Evolutionary conservation across 2,113 vertebrate species (phyloP).

Genomic region (Nanorana parkeri): DNA sequence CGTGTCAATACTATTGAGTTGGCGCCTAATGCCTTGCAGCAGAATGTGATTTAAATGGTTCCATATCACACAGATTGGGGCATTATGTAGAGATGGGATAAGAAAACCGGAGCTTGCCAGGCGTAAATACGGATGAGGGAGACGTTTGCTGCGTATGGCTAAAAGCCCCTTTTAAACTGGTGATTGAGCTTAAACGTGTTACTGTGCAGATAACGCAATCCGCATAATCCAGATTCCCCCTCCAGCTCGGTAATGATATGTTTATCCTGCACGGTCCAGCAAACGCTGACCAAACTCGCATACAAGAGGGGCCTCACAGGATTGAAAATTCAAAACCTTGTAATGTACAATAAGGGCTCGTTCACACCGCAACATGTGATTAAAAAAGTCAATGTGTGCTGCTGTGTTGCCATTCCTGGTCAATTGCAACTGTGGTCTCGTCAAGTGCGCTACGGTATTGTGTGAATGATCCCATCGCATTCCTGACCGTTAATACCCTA

Average conservation of each 20-base stretch:
- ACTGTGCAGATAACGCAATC: slow-evolving; percentile 9
- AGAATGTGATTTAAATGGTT: slow-evolving; percentile 3
- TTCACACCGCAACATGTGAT: too few species aligned
- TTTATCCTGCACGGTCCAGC: not conserved
- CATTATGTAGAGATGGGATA: not conserved
- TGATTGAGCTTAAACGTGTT: slow-evolving; percentile 7
- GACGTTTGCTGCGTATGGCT: not conserved
- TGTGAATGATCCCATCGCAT: too few species aligned
- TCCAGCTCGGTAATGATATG: not conserved
- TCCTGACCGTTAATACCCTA: too few species aligned
- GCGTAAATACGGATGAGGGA: not conserved
- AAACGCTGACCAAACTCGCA: not conserved
- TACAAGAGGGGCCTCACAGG: not conserved
- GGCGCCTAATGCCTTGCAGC: not conserved
- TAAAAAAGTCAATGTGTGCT: too few species aligned
- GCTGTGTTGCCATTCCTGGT: too few species aligned
- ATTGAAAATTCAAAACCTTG: too few species aligned
- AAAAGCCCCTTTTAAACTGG: not conserved
- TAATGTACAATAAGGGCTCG: too few species aligned
- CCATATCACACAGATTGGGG: not conserved
- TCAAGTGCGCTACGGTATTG: too few species aligned
- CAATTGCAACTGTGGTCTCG: too few species aligned
- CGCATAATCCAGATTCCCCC: slow-evolving; percentile 4
- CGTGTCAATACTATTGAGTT: not conserved
- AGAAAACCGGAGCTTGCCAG: not conserved